Evolutionary conservation across 2,797 vertebrate species (phyloP).

Genomic region (Karalla daura): DNA sequence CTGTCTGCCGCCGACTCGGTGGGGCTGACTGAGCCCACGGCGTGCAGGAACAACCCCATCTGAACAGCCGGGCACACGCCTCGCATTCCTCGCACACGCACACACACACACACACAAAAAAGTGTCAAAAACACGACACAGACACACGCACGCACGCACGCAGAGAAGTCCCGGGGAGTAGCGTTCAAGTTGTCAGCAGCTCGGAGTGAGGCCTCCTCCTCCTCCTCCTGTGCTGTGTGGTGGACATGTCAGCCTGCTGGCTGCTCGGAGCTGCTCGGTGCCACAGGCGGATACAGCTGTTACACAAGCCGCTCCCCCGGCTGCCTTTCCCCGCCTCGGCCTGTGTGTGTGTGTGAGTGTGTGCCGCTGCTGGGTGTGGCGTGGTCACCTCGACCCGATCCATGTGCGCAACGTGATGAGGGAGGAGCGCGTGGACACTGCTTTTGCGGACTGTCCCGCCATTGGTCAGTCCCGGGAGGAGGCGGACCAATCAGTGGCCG

Average conservation of each 20-base stretch:
- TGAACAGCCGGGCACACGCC: constrained; percentile 61
- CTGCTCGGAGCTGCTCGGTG: constrained; percentile 48
- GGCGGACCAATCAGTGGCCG: constrained; percentile 63
- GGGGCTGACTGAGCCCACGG: constrained; percentile 78
- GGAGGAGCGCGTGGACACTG: constrained; percentile 47
- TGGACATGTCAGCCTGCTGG: constrained; percentile 64
- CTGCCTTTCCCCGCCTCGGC: constrained; percentile 29
- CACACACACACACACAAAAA: constrained; percentile 17
- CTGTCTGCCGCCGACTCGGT: constrained; percentile 75
- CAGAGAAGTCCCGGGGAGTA: constrained; percentile 8
- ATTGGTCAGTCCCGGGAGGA: constrained; percentile 58
- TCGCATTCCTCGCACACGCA: constrained; percentile 72
- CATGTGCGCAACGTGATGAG: constrained; percentile 81
- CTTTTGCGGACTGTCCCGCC: constrained; percentile 60
- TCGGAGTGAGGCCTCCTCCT: constrained; percentile 55
- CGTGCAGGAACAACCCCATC: constrained; percentile 85
- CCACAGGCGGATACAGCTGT: constrained; percentile 69
- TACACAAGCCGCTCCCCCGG: constrained; percentile 71
- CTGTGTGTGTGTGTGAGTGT: too few relatives aligned
- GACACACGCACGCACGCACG: constrained; percentile 31
- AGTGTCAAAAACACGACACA: constrained; percentile 32
- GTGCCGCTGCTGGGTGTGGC: constrained; percentile 80
- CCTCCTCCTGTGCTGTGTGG: constrained; percentile 72
- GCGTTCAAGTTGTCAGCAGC: constrained; percentile 36
- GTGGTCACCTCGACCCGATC: constrained; percentile 68